Evolutionary conservation across 2,113 vertebrate species (phyloP), one percentile per base, ranked within the genome.

Genomic region (Lethenteron reissneri): DNA sequence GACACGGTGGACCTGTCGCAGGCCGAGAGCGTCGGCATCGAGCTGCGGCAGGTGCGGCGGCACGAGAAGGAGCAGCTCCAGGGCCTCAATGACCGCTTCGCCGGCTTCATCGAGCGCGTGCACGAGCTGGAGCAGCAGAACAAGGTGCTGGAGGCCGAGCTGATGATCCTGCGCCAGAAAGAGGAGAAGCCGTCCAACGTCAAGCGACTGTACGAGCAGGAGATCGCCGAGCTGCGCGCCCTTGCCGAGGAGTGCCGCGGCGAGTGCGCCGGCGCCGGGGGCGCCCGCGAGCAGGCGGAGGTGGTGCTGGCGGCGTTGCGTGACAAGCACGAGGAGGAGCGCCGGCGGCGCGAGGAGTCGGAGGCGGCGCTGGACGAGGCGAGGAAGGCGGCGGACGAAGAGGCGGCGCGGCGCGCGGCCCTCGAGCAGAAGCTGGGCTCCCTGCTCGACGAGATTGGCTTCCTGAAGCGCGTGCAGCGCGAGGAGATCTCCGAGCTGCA

Each of bases 81-180:
- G 2, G 80, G 80, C 13, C 77, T 84, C 19, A 85, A 84, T 73
- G 78, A 78, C 15, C 82, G 83, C 2, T 81, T 85, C 2, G 80
- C 82, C 0, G 78, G 80, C 2, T 85, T 82, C 75, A 82, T 83
- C 69, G 79, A 81, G 11, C 84, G 80, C 73, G 83, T 84, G 71
- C 82, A 78, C 71, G 77, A 76, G 14, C 78, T 84, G 70, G 80
- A 84, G 73, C 72, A 68, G 25, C 80, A 83, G 41, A 84, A 85
- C 72, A 75, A 75, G 2, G 74, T 77, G 6, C 75, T 84, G 21
- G 80, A 83, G 75, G 77, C 57, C 11, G 82, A 85, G n/a, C 80
- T 84, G 1, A 69, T 75, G 59, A 77, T 75, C 10, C 76, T 83
- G 15, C 73, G 75, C 15, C 73, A 77, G 10, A 80, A 75, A 72